Percentiles rank a stretch among this genome's conserved stretches.
Conservation (phyloP, 2,113 vertebrate species). For the Phocoena phocoena region DNA sequence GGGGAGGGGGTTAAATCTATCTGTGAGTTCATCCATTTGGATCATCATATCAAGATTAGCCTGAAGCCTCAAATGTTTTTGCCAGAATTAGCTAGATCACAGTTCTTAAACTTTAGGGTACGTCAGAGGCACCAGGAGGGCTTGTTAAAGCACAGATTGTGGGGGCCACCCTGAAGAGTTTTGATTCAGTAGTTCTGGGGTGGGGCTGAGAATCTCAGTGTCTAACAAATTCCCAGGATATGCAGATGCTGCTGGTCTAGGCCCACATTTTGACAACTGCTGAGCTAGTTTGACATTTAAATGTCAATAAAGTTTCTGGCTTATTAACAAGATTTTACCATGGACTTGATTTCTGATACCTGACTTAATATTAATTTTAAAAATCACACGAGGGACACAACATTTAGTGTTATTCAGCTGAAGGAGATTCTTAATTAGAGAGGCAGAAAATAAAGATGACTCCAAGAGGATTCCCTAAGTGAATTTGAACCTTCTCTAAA, state of each 20-base stretch:
- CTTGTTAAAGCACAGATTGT: background rate
- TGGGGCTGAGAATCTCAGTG: background rate
- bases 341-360: background rate
- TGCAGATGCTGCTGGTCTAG: background rate
- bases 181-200: background rate
- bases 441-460: background rate
- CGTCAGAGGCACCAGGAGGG: background rate
- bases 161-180: background rate
- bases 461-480: background rate
- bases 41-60: background rate
- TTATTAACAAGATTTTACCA: background rate
- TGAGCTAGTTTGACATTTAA: background rate
- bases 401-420: background rate
- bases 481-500: constrained; percentile 15
- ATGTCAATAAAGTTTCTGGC: background rate
- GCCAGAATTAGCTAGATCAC: background rate
- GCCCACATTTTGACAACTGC: background rate
- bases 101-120: background rate
- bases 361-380: background rate
- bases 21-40: background rate
- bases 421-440: background rate
- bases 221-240: background rate
- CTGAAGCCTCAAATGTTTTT: background rate
- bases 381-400: background rate
- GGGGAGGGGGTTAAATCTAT: background rate